A percentile compares a stretch with the other conserved stretches of the same genome.
Evolutionary conservation across 2,113 vertebrate species (phyloP).

Genomic region (Accipiter cooperii): DNA sequence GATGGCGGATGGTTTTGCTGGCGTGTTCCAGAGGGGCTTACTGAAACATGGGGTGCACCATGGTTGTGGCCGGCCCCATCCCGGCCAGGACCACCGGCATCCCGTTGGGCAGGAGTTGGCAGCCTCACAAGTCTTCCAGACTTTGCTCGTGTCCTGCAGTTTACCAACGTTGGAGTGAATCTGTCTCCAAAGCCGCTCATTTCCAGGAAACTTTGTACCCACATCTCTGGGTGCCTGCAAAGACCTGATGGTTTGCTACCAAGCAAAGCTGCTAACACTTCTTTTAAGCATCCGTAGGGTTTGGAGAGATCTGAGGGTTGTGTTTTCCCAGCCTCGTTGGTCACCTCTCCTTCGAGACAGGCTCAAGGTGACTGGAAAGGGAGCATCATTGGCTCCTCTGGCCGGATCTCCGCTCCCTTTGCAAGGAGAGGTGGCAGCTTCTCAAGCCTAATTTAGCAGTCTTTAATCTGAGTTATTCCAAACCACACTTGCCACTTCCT

Average conservation of each 20-base stretch:
- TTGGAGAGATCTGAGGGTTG: background rate
- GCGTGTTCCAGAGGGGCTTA: background rate
- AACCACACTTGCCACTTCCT: constrained; percentile 33
- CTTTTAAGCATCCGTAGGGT: background rate
- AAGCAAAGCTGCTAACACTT: background rate
- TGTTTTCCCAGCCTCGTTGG: background rate
- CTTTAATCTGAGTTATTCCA: constrained; percentile 64
- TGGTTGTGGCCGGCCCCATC: background rate
- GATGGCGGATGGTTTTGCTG: background rate
- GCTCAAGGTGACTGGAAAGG: background rate
- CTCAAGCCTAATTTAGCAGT: constrained; percentile 47
- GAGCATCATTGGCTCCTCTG: background rate
- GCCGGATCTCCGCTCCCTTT: background rate
- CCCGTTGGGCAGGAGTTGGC: fast-evolving
- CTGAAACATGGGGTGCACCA: fast-evolving
- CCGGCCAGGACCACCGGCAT: background rate
- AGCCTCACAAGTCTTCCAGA: background rate
- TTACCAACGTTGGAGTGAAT: fast-evolving
- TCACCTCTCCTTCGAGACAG: background rate
- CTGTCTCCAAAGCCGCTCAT: background rate
- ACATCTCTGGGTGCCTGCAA: too few species aligned
- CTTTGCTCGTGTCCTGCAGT: background rate
- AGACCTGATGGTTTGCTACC: background rate
- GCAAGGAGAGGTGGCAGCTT: background rate
- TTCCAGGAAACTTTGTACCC: background rate